These are phyloP conservation scores for Dendrophyllia cribrosa DNA, from an alignment of 64 coral and sea anemone genomes.

Conservation along the genomic window DNA sequence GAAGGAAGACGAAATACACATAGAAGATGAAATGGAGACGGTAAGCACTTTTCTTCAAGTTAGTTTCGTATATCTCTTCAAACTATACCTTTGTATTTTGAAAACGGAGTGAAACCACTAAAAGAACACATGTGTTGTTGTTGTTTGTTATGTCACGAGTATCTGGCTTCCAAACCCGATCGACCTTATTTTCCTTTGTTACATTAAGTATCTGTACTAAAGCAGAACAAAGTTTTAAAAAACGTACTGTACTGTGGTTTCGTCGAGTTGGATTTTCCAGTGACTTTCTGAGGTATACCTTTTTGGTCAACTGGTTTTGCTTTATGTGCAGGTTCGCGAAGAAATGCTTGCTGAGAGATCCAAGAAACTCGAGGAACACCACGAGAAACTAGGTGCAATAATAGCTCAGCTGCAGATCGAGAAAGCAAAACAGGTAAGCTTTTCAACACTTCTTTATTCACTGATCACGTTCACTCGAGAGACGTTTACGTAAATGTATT, in stretches of 20 bases:
- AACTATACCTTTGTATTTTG: too few relatives aligned
- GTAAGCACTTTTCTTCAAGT: not conserved
- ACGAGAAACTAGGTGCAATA: slow-evolving; percentile 78
- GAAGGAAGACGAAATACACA: slow-evolving; percentile 51
- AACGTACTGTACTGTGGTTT: too few relatives aligned
- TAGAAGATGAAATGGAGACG: slow-evolving; percentile 82
- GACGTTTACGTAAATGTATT: too few relatives aligned
- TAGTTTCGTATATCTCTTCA: slow-evolving; percentile 1
- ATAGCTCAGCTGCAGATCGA: slow-evolving; percentile 94
- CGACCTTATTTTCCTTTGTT: too few relatives aligned
- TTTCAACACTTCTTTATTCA: not conserved
- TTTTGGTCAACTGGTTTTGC: not conserved
- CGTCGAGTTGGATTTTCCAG: too few relatives aligned
- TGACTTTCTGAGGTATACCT: too few relatives aligned
- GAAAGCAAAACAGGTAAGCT: slow-evolving; percentile 89
- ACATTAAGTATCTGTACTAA: too few relatives aligned
- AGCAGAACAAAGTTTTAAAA: too few relatives aligned
- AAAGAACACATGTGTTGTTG: not conserved
- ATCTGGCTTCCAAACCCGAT: too few relatives aligned
- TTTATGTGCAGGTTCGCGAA: slow-evolving; percentile 64
- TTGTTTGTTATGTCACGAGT: not conserved
- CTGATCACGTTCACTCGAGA: too few relatives aligned
- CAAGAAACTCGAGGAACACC: slow-evolving; percentile 81
- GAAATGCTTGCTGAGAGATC: slow-evolving; percentile 88
- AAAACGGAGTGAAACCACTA: too few relatives aligned